phyloP scores from a whole-genome alignment of 2,888 invertebrate species.

The Subacronicta megacephala region DNA sequence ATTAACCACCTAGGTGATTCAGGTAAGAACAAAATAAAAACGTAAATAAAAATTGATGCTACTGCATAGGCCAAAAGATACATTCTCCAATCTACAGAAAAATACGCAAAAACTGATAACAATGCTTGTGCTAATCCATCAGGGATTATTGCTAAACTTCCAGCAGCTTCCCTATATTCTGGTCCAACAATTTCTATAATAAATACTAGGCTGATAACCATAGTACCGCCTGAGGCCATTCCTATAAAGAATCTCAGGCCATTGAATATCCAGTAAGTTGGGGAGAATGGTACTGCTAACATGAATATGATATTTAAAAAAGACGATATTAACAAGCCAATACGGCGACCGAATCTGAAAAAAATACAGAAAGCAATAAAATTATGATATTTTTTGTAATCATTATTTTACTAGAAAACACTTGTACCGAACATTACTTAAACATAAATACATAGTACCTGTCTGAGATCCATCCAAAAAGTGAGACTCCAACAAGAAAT shows the following conservation, averaged over 20 bases:
- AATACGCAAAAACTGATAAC: conserved; percentile 69
- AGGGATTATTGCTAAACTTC: conserved; percentile 62
- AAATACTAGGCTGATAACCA: conserved; percentile 87
- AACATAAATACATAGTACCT: conserved; percentile 53
- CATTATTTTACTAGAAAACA: too few species aligned
- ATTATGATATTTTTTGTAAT: neutral
- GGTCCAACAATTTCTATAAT: conserved; percentile 91
- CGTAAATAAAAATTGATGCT: conserved; percentile 59
- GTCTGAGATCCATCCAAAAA: conserved; percentile 77
- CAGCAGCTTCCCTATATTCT: conserved; percentile 77
- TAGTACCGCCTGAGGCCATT: conserved; percentile 93
- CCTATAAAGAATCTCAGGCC: conserved; percentile 91
- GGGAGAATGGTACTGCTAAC: conserved; percentile 90
- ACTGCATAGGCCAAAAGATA: conserved; percentile 62
- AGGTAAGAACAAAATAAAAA: conserved; percentile 62
- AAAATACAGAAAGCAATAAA: conserved; percentile 3
- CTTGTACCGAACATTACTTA: too few species aligned
- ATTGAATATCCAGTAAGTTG: conserved; percentile 89
- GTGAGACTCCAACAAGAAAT: conserved; percentile 65
- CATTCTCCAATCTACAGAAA: conserved; percentile 66
- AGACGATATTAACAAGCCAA: conserved; percentile 91
- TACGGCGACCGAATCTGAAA: conserved; percentile 78
- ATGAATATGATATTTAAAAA: conserved; percentile 91
- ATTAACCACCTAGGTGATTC: conserved; percentile 76
- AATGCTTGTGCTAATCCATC: conserved; percentile 68